Percentiles rank a stretch among this genome's conserved stretches.
phyloP scores from a whole-genome alignment of 2,797 vertebrate species.

The Picus viridis region DNA sequence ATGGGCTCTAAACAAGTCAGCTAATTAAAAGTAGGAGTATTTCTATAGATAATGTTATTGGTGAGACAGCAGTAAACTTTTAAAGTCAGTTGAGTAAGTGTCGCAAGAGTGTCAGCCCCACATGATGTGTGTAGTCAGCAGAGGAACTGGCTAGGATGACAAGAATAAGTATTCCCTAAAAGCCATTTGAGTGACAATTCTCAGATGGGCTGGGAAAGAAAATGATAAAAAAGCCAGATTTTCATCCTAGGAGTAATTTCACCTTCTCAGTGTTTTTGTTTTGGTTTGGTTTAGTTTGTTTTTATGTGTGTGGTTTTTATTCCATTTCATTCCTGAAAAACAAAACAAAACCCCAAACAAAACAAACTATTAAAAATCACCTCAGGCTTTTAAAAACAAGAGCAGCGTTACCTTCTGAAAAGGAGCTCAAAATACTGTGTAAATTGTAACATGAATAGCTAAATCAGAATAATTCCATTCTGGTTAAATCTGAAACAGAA shows the following conservation, averaged over 20 bases:
- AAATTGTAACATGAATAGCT: not conserved
- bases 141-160: not conserved
- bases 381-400: not conserved
- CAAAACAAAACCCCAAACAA: too few species aligned
- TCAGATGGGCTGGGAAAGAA: not conserved
- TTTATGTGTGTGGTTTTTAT: not conserved
- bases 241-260: not conserved
- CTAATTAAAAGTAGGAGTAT: not conserved
- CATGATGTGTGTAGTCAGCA: not conserved
- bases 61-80: not conserved
- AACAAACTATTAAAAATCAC: not conserved
- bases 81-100: not conserved
- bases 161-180: not conserved
- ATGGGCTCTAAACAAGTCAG: not conserved
- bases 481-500: not conserved
- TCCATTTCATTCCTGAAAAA: not conserved
- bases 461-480: not conserved
- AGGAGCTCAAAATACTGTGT: not conserved
- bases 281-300: too few species aligned
- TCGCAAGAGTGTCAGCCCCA: not conserved
- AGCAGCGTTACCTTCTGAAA: not conserved
- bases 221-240: not conserved
- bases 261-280: not conserved
- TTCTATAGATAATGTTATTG: not conserved
- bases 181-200: not conserved